Conservation (phyloP, 35 echinoderm and acorn worm genomes). For the Strongylocentrotus purpuratus region DNA sequence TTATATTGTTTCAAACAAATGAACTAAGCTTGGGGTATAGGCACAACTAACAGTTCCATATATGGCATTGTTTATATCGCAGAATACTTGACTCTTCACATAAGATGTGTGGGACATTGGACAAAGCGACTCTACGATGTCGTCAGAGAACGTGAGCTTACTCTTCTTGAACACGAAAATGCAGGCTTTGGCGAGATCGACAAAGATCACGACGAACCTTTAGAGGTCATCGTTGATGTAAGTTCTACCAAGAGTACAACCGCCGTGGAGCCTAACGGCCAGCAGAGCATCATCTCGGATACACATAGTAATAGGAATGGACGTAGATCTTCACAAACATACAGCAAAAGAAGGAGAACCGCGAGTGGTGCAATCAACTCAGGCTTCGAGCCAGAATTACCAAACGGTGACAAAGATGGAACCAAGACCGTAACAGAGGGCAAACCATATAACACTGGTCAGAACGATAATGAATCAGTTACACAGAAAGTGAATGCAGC, state of each 20-base stretch:
- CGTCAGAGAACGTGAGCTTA: constrained; percentile 37
- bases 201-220: neutral
- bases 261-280: neutral
- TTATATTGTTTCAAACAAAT: too few relatives aligned
- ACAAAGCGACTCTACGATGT: constrained; percentile 64
- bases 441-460: too few relatives aligned
- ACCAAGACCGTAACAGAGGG: neutral
- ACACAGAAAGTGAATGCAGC: neutral
- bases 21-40: neutral
- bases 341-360: neutral
- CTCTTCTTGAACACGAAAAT: neutral
- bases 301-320: neutral
- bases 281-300: neutral
- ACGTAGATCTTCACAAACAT: neutral
- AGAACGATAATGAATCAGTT: too few relatives aligned
- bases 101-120: constrained; percentile 83
- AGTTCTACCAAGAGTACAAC: neutral
- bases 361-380: neutral
- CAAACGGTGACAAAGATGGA: neutral
- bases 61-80: neutral
- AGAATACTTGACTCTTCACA: constrained; percentile 80
- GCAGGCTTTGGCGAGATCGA: neutral
- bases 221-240: constrained; percentile 64
- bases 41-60: neutral
- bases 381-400: neutral